Evolutionary conservation across 2,888 invertebrate species (phyloP).

Genomic region (Autographa pulchrina): DNA sequence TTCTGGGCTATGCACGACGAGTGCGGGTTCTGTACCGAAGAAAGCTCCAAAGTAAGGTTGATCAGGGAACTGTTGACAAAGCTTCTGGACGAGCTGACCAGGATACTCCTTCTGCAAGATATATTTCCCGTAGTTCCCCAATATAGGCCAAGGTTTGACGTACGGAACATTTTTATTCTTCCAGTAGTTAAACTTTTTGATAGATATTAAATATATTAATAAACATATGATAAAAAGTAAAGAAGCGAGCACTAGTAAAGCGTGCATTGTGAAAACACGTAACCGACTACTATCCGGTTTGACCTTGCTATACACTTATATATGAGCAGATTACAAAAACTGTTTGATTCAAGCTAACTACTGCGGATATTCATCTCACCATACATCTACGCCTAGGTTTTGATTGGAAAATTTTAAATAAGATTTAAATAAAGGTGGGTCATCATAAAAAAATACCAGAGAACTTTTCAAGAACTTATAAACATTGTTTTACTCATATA

Average conservation of each 20-base stretch:
- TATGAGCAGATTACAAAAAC: background rate
- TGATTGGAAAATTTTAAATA: too few species aligned
- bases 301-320: background rate
- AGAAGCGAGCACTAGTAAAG: slow-evolving; percentile 24
- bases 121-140: slow-evolving; percentile 71
- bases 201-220: slow-evolving; percentile 38
- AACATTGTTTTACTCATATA: too few species aligned
- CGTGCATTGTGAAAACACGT: slow-evolving; percentile 33
- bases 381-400: background rate
- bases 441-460: too few species aligned
- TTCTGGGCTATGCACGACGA: slow-evolving; percentile 70
- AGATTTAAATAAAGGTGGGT: too few species aligned
- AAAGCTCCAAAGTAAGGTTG: slow-evolving; percentile 74
- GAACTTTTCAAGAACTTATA: too few species aligned
- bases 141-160: slow-evolving; percentile 60
- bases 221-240: slow-evolving; percentile 27
- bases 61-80: slow-evolving; percentile 65
- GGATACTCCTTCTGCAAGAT: slow-evolving; percentile 62
- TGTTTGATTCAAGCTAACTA: background rate
- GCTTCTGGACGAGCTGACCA: slow-evolving; percentile 55
- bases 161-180: slow-evolving; percentile 65
- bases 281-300: slow-evolving; percentile 14
- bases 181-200: slow-evolving; percentile 67
- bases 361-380: background rate
- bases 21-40: slow-evolving; percentile 73